Base-by-base conservation (phyloP, 2,888 invertebrate species). In the Horisme vitalbata region DNA sequence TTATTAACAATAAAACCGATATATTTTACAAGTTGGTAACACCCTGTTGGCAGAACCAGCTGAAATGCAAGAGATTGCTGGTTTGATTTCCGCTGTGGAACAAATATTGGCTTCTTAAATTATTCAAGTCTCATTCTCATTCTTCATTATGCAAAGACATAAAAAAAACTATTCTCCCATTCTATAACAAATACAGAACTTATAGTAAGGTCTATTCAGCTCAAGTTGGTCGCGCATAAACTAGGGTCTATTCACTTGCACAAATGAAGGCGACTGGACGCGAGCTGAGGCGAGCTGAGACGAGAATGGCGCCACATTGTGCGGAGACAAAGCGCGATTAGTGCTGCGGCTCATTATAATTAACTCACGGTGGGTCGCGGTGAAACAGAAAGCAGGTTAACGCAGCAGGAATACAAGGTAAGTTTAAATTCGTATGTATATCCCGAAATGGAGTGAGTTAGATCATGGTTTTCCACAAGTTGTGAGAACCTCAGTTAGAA, bases 241-340 rank as follows among this genome's bases (percentile, higher is more conserved):
- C 11, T 11, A n/a, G 14, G 14, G 32, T 32, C 32, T 32, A 32
- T 32, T 32, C 32, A 32, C 5, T 5, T 23, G 41, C 24, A 53
- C 52, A 54, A 52, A 54, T 58, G 43, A 37, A 35, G 41, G 39
- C 43, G 35, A 27, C 15, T 35, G 39, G 37, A 32, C 32, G 20
- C 36, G 43, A 27, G n/a, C n/a, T n/a, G n/a, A n/a, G n/a, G n/a
- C n/a, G n/a, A n/a, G n/a, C n/a, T n/a, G n/a, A n/a, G n/a, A 21
- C 14, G 18, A 39, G 39, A 39, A 45, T 36, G 41, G 44, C 35
- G 33, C 37, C 76, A 79, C 80, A 79, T 75, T 81, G 83, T 82
- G 79, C 81, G 73, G 63, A 75, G 73, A 83, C 81, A 83, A 81
- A 79, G 81, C 74, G 66, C 71, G 72, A 80, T 79, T 79, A 80